Conservation (phyloP, 2,113 vertebrate species). For the Scomber colias region DNA sequence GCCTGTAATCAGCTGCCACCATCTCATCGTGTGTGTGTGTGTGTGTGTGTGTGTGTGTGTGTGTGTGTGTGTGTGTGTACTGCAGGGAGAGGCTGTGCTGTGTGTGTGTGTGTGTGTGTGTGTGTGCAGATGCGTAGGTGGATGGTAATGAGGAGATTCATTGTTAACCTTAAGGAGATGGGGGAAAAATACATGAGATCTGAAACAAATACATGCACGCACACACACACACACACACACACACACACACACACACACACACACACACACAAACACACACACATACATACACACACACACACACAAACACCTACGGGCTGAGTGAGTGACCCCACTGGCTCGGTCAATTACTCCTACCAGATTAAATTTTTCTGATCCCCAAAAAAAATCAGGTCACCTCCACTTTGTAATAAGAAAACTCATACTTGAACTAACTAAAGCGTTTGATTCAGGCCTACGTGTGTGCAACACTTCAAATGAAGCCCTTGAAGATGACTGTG, state of each 20-base stretch:
- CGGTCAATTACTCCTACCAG: conserved; percentile 24
- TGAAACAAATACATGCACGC: not conserved
- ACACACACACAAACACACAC: not conserved
- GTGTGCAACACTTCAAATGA: not conserved
- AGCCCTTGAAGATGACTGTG: not conserved
- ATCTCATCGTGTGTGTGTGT: conserved; percentile 41
- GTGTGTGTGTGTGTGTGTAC: conserved; percentile 18
- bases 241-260: not conserved
- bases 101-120: not conserved
- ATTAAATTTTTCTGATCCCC: conserved; percentile 19
- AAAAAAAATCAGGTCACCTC: conserved; percentile 12
- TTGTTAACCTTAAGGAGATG: conserved; percentile 28
- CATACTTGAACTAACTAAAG: too few relatives aligned
- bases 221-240: not conserved
- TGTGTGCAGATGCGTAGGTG: conserved; percentile 21
- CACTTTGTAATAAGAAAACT: not conserved
- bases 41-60: not conserved
- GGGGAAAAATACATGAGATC: not conserved
- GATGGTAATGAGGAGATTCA: conserved; percentile 41
- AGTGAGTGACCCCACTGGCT: not conserved
- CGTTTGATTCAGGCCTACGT: not conserved
- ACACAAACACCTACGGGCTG: too few relatives aligned
- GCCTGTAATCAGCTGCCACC: conserved; percentile 63
- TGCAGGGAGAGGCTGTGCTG: not conserved
- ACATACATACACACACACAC: not conserved